A percentile compares a stretch with the other conserved stretches of the same genome.
Conservation (phyloP, 2,888 invertebrate species). For the Dryadula phaetusa region DNA sequence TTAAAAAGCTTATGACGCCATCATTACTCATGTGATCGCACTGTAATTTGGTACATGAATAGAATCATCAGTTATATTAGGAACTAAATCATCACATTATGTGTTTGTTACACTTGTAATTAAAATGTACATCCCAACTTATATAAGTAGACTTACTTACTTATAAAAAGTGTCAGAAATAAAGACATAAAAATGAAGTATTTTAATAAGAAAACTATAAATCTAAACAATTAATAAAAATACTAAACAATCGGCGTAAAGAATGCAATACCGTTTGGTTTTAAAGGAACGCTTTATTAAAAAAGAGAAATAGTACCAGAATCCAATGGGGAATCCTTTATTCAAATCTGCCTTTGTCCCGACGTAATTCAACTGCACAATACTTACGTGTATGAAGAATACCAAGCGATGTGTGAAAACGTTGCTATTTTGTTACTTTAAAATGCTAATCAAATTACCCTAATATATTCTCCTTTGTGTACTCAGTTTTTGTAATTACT, state of each 20-base stretch:
- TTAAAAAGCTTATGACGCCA: too few relatives aligned
- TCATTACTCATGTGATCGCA: too few relatives aligned
- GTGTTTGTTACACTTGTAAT: too few relatives aligned
- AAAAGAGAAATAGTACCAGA: constrained; percentile 28
- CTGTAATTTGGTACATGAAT: too few relatives aligned
- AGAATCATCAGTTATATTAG: too few relatives aligned
- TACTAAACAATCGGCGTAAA: not conserved
- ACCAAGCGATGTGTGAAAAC: constrained; percentile 20
- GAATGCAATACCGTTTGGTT: constrained; percentile 26
- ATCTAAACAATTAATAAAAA: constrained; percentile 4
- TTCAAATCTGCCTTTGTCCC: constrained; percentile 29
- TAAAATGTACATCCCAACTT: too few relatives aligned
- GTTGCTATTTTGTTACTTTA: constrained; percentile 17
- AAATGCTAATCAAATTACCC: constrained; percentile 1
- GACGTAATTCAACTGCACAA: constrained; percentile 25
- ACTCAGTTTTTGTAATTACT: not conserved
- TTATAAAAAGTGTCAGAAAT: not conserved
- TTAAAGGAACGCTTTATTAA: constrained; percentile 29
- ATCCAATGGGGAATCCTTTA: constrained; percentile 28
- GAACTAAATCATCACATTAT: too few relatives aligned
- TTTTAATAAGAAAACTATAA: not conserved
- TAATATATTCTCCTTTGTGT: not conserved
- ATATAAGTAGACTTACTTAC: too few relatives aligned
- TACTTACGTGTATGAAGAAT: constrained; percentile 30
- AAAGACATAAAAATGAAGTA: not conserved